A percentile compares a stretch with the other conserved stretches of the same genome.
These are phyloP conservation scores for western clawed frog (Xenopus tropicalis) DNA, from an alignment of 2,113 vertebrate genomes.

Conservation along the genomic window DNA sequence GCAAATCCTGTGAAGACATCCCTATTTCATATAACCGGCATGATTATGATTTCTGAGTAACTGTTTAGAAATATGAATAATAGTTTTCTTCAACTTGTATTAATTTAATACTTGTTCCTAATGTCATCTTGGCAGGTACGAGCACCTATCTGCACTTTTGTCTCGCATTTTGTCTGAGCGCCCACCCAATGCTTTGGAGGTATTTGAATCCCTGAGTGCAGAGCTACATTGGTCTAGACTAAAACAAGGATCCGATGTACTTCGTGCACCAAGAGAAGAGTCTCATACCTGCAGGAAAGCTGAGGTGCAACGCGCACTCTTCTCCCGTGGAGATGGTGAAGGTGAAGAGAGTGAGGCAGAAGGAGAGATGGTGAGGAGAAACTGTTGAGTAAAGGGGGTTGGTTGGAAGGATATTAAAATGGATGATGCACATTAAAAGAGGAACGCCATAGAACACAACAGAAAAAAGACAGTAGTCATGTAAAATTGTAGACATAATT, in stretches of 20 bases:
- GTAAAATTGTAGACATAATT: no score
- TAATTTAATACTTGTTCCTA: no score
- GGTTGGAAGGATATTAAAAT: no score
- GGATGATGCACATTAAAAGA: no score
- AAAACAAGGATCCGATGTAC: constrained; percentile 66
- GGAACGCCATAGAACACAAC: no score
- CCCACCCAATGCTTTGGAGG: constrained; percentile 75
- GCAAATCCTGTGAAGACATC: no score
- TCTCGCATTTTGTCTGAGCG: constrained; percentile 81
- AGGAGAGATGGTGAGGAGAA: constrained; percentile 65
- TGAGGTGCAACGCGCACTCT: constrained; percentile 72
- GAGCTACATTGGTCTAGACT: constrained; percentile 74
- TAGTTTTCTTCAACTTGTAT: no score
- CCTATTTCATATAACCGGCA: no score
- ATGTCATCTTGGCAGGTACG: constrained; percentile 69
- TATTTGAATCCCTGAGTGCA: constrained; percentile 82
- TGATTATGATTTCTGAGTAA: no score
- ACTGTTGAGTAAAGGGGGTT: no score
- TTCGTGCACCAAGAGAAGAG: constrained; percentile 63
- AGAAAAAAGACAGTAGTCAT: no score
- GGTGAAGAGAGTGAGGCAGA: constrained; percentile 65
- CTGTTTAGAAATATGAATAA: no score
- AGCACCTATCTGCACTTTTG: constrained; percentile 80
- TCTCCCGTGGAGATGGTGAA: constrained; percentile 58
- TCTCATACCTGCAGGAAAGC: constrained; percentile 66